Evolutionary conservation across 1,140 invertebrate genomes (phyloP).

Genomic region (Lethrus apterus): DNA sequence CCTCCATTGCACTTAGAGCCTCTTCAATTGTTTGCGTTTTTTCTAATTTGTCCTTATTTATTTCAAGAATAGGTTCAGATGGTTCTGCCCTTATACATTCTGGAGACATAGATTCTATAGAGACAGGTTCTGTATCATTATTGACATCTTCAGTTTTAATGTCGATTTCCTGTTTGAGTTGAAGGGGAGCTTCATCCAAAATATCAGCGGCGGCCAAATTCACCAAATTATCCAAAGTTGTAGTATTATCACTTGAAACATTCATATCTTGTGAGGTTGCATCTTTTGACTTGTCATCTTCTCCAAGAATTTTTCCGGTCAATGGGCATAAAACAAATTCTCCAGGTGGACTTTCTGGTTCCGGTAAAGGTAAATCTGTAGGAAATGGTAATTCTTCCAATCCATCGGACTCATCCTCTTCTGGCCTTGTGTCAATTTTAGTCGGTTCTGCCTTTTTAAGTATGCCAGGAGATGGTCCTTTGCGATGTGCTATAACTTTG

Average conservation of each 20-base stretch:
- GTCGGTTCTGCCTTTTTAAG: constrained; percentile 7
- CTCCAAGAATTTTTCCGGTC: constrained; percentile 59
- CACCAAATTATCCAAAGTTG: constrained; percentile 33
- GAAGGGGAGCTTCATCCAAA: constrained; percentile 32
- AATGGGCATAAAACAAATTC: constrained; percentile 61
- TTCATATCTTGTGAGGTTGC: constrained; percentile 27
- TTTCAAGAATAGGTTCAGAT: too few species aligned
- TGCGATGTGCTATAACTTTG: constrained; percentile 12
- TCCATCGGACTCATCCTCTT: constrained; percentile 38
- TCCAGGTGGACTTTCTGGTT: constrained; percentile 57
- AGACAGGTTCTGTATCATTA: too few species aligned
- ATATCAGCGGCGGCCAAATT: constrained; percentile 37
- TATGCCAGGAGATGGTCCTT: background rate
- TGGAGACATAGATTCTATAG: too few species aligned
- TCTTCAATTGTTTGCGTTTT: constrained; percentile 9
- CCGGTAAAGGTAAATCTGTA: constrained; percentile 49
- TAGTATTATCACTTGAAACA: background rate
- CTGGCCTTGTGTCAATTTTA: constrained; percentile 10
- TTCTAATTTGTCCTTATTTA: background rate
- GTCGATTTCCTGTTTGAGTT: too few species aligned
- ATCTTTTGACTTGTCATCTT: constrained; percentile 44
- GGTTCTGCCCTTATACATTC: too few species aligned
- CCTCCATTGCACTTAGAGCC: constrained; percentile 6
- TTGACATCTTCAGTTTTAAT: too few species aligned
- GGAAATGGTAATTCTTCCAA: constrained; percentile 43